A percentile compares a stretch with the other conserved stretches of the same genome.
Evolutionary conservation across 1,140 invertebrate genomes (phyloP).

Genomic region (Calephelis virginiensis): DNA sequence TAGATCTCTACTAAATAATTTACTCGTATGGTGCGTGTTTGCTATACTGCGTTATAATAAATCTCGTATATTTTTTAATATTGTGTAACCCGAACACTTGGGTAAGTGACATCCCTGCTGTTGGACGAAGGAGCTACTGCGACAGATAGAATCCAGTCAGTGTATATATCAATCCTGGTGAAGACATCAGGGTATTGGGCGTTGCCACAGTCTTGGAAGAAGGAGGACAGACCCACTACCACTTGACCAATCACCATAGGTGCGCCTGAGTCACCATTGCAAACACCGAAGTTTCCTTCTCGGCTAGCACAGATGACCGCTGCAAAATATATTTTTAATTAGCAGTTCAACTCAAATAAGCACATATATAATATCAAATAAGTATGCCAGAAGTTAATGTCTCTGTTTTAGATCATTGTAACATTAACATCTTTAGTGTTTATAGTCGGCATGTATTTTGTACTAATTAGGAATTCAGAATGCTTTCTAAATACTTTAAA

Average conservation of each 20-base stretch:
- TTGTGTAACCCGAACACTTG: conserved; percentile 6
- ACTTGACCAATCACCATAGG: conserved; percentile 45
- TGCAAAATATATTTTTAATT: conserved; percentile 29
- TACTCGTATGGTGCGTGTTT: too few relatives aligned
- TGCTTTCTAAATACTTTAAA: too few relatives aligned
- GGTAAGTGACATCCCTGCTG: conserved; percentile 10
- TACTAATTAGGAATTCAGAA: too few relatives aligned
- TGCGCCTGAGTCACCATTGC: conserved; percentile 51
- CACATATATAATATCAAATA: neutral
- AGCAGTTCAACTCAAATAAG: neutral
- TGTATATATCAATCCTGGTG: conserved; percentile 47
- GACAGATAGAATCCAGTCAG: conserved; percentile 45
- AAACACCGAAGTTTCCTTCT: conserved; percentile 35
- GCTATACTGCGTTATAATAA: too few relatives aligned
- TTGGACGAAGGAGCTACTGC: conserved; percentile 22
- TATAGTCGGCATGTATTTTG: too few relatives aligned
- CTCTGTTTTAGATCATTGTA: too few relatives aligned
- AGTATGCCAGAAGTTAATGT: too few relatives aligned
- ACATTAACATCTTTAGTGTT: too few relatives aligned
- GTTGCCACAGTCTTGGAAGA: conserved; percentile 38
- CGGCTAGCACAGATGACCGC: conserved; percentile 45
- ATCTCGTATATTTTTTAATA: neutral
- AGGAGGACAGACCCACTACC: conserved; percentile 44
- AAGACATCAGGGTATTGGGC: conserved; percentile 46
- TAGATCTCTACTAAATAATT: too few relatives aligned